Evolutionary conservation across 1,140 invertebrate genomes (phyloP).

Genomic region (Gyrodactylus salaris): DNA sequence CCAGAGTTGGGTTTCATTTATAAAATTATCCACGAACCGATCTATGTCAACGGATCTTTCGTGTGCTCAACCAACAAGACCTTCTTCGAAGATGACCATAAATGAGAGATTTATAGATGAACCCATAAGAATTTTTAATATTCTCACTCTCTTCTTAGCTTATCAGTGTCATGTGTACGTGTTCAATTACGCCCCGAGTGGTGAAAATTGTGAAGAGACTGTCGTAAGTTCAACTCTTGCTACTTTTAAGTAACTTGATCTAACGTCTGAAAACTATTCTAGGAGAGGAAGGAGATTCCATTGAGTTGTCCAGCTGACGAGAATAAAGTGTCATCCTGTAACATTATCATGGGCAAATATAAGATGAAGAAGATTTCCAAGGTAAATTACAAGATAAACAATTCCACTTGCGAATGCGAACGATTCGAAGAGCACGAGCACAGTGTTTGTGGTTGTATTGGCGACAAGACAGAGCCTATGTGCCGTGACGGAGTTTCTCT

Average conservation of each 20-base stretch:
- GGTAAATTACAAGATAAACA: neutral
- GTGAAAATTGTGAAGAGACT: neutral
- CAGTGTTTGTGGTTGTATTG: neutral
- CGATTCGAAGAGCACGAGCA: neutral
- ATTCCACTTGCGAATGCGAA: neutral
- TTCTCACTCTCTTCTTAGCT: neutral
- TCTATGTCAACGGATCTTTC: neutral
- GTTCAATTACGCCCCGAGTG: neutral
- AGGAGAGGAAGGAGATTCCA: too few relatives aligned
- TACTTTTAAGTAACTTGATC: too few relatives aligned
- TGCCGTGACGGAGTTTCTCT: neutral
- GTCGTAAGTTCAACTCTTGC: too few relatives aligned
- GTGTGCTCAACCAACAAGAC: neutral
- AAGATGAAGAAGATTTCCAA: neutral
- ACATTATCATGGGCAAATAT: neutral
- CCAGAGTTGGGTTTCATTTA: neutral
- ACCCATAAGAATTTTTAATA: neutral
- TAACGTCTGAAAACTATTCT: too few relatives aligned
- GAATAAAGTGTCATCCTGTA: neutral
- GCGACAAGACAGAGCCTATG: neutral
- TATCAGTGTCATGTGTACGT: neutral
- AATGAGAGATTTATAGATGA: neutral
- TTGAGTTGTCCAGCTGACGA: too few relatives aligned
- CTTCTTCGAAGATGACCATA: neutral
- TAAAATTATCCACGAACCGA: neutral